Base-by-base conservation (phyloP, 1,140 invertebrate species). In the Charaxes varanes region DNA sequence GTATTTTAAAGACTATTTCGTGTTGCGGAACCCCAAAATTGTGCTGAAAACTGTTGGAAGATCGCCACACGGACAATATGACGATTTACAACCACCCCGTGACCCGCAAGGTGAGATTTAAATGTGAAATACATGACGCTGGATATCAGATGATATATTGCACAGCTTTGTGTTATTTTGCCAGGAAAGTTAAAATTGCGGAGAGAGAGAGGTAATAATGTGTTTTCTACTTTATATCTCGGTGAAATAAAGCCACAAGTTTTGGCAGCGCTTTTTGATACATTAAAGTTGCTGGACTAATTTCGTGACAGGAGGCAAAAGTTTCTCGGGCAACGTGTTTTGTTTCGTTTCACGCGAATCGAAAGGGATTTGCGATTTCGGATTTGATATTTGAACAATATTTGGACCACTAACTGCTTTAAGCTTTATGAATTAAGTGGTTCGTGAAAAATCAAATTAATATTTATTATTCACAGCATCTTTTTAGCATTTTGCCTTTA, bases 61-160 rank as follows among this genome's bases (percentile, higher is more conserved):
- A 45, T 45, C 42, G 42, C 42, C 42, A 45, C 42, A 45, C 42
- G 42, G 42, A 45, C 42, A 45, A 45, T 33, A 38, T 33, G 34
- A 45, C 34, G 42, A 45, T 45, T 45, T 45, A 45, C 35, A 45
- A 33, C 42, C 42, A 38, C 42, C 26, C 28, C 42, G 42, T 45
- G 42, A 38, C 42, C 42, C 8, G 35, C 28, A 24, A 37, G 42
- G 42, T 33, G 42, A 45, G 42, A 45, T 38, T 45, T 45, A 45
- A 45, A 45, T 38, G 42, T 38, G 28, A 33, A 32, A 38, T 33
- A 45, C 42, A 45, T 45, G 42, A 38, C 42, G 27, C 28, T 15
- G 11, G 31, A 28, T 45, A 38, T 38, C 42, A 23, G 28, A 45
- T 45, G 42, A 45, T 45, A 32, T 45, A 45, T 45, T 37, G 19